These are phyloP conservation scores for Microctenopoma lineatum DNA, from an alignment of 2,797 vertebrate genomes.

Conservation along the genomic window DNA sequence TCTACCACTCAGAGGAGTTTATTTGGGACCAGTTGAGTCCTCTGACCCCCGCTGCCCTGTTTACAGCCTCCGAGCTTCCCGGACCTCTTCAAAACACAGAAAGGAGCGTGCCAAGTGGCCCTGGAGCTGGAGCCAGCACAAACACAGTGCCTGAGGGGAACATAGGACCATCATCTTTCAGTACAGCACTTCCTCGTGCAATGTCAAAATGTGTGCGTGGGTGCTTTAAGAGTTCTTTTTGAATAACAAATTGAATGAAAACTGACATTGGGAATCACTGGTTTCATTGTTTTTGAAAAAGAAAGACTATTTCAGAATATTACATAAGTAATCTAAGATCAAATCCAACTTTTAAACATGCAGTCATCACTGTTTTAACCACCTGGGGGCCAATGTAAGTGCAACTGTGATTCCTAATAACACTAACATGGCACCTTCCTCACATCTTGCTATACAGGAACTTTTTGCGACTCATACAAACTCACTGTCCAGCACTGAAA, in stretches of 20 bases:
- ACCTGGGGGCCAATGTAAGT: not conserved
- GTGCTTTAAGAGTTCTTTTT: not conserved
- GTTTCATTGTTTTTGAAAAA: not conserved
- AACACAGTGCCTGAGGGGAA: conserved; percentile 30
- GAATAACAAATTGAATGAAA: conserved; percentile 3
- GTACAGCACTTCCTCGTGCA: conserved; percentile 15
- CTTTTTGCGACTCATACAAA: not conserved
- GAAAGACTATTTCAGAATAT: not conserved
- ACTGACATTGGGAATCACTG: not conserved
- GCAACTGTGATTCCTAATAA: not conserved
- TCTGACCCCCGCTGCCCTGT: conserved; percentile 52
- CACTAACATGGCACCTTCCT: not conserved
- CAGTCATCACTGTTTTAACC: not conserved
- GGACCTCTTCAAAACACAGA: conserved; percentile 47
- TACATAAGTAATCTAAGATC: too few relatives aligned
- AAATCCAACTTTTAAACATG: not conserved
- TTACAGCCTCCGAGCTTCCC: conserved; percentile 63
- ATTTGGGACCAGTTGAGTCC: conserved; percentile 44
- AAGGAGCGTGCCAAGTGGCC: conserved; percentile 41
- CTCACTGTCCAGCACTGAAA: not conserved
- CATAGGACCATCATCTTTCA: conserved; percentile 12
- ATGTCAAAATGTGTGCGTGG: not conserved
- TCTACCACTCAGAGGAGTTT: conserved; percentile 50
- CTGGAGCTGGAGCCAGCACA: conserved; percentile 37
- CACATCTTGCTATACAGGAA: conserved; percentile 30